Evolutionary conservation across 2,113 vertebrate genomes (phyloP).

Genomic region (Periophthalmus modestus): DNA sequence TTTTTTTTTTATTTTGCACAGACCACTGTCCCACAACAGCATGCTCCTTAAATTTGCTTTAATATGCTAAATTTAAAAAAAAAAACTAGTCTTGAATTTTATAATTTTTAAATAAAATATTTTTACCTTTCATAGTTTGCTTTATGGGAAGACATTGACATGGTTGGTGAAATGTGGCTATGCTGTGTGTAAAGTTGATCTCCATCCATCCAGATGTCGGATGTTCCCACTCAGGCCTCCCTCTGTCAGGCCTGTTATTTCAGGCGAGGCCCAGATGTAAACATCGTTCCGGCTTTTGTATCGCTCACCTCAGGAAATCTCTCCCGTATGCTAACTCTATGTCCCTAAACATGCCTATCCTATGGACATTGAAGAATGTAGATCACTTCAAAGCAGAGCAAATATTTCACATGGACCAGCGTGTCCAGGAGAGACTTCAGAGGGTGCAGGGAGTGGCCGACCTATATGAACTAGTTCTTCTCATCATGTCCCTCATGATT

Average conservation of each 20-base stretch:
- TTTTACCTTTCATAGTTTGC: not conserved
- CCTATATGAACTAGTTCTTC: not conserved
- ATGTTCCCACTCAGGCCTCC: conserved; percentile 68
- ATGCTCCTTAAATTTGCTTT: not conserved
- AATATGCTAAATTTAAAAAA: not conserved
- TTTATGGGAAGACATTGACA: not conserved
- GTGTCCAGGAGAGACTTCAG: conserved; percentile 68
- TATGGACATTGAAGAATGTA: conserved; percentile 70
- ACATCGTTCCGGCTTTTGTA: conserved; percentile 82
- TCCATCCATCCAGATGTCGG: conserved; percentile 70
- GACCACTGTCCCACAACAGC: not conserved
- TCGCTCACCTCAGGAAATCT: conserved; percentile 72
- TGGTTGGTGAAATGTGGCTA: conserved; percentile 10
- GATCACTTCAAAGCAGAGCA: conserved; percentile 74
- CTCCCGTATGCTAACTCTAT: conserved; percentile 70
- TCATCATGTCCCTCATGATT: not conserved
- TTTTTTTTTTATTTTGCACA: too few relatives aligned
- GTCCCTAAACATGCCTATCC: conserved; percentile 69
- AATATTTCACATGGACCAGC: conserved; percentile 65
- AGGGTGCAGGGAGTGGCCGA: conserved; percentile 46
- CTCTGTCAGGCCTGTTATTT: conserved; percentile 77
- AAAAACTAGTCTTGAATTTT: not conserved
- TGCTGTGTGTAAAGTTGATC: conserved; percentile 55
- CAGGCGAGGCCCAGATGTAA: conserved; percentile 78
- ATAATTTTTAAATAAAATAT: not conserved